Evolutionary conservation across 2,113 vertebrate genomes (phyloP), one percentile per base, ranked within the genome.

Genomic region (Cyprinodon tularosa): DNA sequence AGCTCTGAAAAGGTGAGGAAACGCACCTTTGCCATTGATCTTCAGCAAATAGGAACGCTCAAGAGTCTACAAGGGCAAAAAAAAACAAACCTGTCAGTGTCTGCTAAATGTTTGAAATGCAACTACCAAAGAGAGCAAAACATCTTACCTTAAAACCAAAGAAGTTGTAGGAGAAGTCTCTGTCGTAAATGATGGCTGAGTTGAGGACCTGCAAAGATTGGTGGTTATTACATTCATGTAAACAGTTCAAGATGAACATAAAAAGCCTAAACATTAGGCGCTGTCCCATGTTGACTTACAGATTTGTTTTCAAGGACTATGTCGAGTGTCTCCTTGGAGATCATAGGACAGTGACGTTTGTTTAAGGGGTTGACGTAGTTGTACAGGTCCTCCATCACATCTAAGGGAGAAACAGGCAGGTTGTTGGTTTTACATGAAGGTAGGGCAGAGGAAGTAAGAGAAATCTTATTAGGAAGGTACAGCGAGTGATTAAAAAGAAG

Each of bases 121-220:
- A 4, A 0, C 60, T 20, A 10, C 29, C 45, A 70, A 71, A 6
- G 39, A 1, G 10, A 42, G 15, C 17, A 4, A 63, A 82, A 29
- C 29, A 40, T 79, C 3, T 92, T 88, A 99, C 98, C 96, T 99
- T 99, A 80, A 99, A 99, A 17, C 98, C 98, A 73, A 99, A 99
- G 88, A 96, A 99, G 92, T 99, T 99, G 88, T 99, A 99, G 83
- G 96, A 97, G 89, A 99, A 99, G 89, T 99, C 98, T 85, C 98
- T 91, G 80, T 99, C 97, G 0, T 94, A 98, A 90, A 99, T 99
- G 77, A 99, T 99, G 67, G 97, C 95, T 4, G 98, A 99, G 92
- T 99, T 99, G 64, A 99, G 94, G 62, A 96, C 96, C 98, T 99
- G 83, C 71, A 0, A 72, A 42, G 22, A 60, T 69, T 0, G 10